These are phyloP conservation scores for Rhabdomys dilectus DNA, from an alignment of 2,113 vertebrate species.

Conservation along the genomic window DNA sequence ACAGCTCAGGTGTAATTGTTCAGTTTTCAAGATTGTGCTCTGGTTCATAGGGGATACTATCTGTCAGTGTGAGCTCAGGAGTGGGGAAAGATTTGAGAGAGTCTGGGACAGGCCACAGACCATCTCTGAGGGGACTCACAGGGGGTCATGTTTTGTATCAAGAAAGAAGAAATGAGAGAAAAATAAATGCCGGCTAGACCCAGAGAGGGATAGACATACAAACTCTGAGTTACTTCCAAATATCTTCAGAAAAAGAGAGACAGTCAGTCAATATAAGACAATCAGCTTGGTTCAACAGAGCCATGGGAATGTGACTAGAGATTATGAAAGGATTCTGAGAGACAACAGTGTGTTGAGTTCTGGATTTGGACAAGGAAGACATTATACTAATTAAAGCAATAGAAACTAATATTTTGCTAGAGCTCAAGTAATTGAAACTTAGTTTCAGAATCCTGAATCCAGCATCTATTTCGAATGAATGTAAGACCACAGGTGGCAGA, in stretches of 20 bases:
- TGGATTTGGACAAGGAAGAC: slow-evolving; percentile 96
- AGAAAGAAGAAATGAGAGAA: not conserved
- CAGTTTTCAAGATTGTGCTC: not conserved
- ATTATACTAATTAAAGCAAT: slow-evolving; percentile 95
- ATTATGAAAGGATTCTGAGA: not conserved
- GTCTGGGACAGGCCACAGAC: not conserved
- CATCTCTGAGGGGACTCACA: not conserved
- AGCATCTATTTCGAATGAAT: slow-evolving; percentile 76
- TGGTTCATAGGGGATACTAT: not conserved
- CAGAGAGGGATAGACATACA: not conserved
- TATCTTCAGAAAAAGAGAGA: not conserved
- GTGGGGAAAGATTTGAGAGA: not conserved
- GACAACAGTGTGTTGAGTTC: slow-evolving; percentile 73
- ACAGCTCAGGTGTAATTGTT: not conserved
- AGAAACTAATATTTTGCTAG: slow-evolving; percentile 83
- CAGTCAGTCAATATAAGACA: not conserved
- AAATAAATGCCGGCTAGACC: not conserved
- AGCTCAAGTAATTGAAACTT: slow-evolving; percentile 89
- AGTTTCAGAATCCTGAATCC: slow-evolving; percentile 79
- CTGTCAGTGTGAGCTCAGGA: not conserved
- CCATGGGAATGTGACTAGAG: not conserved
- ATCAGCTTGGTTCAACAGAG: not conserved
- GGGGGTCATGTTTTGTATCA: not conserved
- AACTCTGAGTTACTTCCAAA: not conserved
- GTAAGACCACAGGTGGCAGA: slow-evolving; percentile 74